A percentile compares a stretch with the other conserved stretches of the same genome.
phyloP scores from a whole-genome alignment of 2,888 invertebrate species.

The Ophonus ardosiacus region DNA sequence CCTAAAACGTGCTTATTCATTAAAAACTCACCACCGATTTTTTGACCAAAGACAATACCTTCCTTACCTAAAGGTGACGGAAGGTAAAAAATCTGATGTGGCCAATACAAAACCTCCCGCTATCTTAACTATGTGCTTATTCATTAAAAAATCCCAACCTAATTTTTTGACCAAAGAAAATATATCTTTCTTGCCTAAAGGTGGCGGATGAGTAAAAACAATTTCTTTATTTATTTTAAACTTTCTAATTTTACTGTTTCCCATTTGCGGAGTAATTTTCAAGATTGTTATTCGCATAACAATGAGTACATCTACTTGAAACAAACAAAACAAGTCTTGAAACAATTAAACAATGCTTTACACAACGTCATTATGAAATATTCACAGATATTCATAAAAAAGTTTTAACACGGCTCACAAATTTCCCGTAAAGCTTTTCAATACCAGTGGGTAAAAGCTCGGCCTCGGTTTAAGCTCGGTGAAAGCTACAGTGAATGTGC shows the following conservation, averaged over 20 bases:
- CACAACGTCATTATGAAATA: slow-evolving; percentile 24
- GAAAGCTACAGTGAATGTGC: slow-evolving; percentile 14
- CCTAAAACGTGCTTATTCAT: too few species aligned
- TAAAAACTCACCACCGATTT: too few species aligned
- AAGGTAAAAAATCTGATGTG: too few species aligned
- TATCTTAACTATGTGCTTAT: too few species aligned
- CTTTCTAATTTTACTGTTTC: not conserved
- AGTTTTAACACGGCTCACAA: not conserved
- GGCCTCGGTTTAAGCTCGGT: slow-evolving; percentile 10
- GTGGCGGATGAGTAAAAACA: too few species aligned
- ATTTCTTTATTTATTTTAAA: not conserved
- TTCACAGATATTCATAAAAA: slow-evolving; percentile 23
- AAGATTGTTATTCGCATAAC: slow-evolving; percentile 7
- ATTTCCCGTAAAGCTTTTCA: slow-evolving; percentile 16
- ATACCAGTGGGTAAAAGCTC: slow-evolving; percentile 28
- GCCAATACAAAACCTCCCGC: too few species aligned
- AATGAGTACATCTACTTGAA: not conserved
- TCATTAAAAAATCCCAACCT: too few species aligned
- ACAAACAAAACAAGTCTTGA: not conserved
- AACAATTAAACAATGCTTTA: slow-evolving; percentile 16
- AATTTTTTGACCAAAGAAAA: too few species aligned
- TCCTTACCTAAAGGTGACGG: too few species aligned
- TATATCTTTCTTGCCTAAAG: too few species aligned
- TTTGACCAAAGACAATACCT: too few species aligned
- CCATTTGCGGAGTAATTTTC: not conserved